Evolutionary conservation across 2,113 vertebrate species (phyloP).

Genomic region (Brachyhypopomus gauderio): DNA sequence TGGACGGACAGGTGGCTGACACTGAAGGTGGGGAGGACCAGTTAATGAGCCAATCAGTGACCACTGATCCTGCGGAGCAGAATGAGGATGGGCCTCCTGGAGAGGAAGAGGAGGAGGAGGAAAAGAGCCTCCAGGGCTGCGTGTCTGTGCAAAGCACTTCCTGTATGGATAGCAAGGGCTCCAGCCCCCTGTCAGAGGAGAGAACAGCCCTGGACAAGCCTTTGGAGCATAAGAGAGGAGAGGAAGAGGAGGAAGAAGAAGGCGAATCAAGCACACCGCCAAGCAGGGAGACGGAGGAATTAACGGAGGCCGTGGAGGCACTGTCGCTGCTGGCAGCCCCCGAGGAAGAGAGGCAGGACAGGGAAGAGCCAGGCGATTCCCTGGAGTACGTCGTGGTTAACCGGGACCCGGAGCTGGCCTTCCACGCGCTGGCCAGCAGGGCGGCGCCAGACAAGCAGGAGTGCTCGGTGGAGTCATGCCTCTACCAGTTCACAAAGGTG

Average conservation of each 20-base stretch:
- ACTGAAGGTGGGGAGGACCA: not conserved
- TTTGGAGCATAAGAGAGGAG: constrained; percentile 4
- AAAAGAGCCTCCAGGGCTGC: constrained; percentile 34
- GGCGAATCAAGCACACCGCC: not conserved
- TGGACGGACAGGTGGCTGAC: not conserved
- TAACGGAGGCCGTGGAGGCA: constrained; percentile 72
- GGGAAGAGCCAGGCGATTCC: constrained; percentile 47
- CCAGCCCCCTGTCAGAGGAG: not conserved
- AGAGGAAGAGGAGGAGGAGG: constrained; percentile 15
- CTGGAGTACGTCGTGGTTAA: constrained; percentile 76
- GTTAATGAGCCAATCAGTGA: not conserved
- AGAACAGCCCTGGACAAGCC: not conserved
- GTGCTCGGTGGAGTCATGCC: constrained; percentile 84
- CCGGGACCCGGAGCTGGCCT: constrained; percentile 85
- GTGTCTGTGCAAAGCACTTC: constrained; percentile 12
- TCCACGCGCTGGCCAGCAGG: constrained; percentile 82
- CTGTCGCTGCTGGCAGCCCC: constrained; percentile 72
- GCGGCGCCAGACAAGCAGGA: constrained; percentile 75
- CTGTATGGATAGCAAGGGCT: not conserved
- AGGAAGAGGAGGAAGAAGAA: constrained; percentile 25
- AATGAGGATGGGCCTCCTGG: not conserved
- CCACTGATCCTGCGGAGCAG: constrained; percentile 26
- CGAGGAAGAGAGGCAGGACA: constrained; percentile 60
- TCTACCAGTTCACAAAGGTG: constrained; percentile 90
- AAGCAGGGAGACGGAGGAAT: constrained; percentile 41